Base-by-base conservation (phyloP, 2,113 vertebrate species). In the Urocynchramus pylzowi region DNA sequence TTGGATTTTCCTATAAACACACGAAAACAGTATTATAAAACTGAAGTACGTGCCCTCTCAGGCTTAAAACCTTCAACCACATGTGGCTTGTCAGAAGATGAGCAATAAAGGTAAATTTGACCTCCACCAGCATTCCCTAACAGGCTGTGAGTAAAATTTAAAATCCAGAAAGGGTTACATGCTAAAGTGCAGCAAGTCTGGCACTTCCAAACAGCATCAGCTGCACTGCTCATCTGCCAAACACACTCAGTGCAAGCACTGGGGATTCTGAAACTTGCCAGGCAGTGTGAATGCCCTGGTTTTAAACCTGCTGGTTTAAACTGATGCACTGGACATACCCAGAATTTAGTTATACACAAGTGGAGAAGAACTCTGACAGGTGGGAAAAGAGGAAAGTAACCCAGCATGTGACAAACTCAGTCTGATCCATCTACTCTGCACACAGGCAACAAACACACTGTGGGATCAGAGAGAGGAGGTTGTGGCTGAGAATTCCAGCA, bases 1-100 rank as follows among this genome's bases (percentile, higher is more conserved):
- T 99, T 44, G 99, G 99, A 95, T 99, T 99, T 95, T 99, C 99
- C 99, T 99, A 44, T 1, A 68, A 73, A 71, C 14, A 52, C 16
- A 89, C 14, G 41, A 61, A 79, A 90, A 69, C 20, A 79, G 19
- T 61, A 83, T 76, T n/a, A 63, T 18, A 20, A 65, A 90, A 61
- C 19, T 54, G 12, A 23, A 81, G 26, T 42, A 59, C 68, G 61
- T 5, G 23, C 17, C 6, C 37, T 31, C 41, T 65, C 20, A 69
- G 39, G 28, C 31, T 65, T 84, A 82, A 82, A 63, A 87, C 30
- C 19, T 74, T 71, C 26, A 61, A 33, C 41, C 19, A 53, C 11
- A 33, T 35, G 22, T 23, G 31, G n/a, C 7, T 76, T 60, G 44
- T 49, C 41, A 61, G 44, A 83, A 85, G 11, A 56, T 3, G 19